phyloP scores from a whole-genome alignment of 1,140 invertebrate species.

The Lepidurus apus region DNA sequence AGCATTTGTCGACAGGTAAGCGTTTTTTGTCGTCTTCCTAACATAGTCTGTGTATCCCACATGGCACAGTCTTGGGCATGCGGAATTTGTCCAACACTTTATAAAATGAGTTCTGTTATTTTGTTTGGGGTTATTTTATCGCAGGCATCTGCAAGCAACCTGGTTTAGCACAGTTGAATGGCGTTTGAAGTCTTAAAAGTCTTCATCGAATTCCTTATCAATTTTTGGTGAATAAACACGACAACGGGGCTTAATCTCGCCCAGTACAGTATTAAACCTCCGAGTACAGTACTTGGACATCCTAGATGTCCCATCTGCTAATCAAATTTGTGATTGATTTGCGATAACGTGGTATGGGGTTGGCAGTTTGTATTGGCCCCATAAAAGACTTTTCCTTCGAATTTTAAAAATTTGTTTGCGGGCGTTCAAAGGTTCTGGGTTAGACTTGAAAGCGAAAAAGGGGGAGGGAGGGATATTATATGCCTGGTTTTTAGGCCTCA shows the following conservation, averaged over 20 bases:
- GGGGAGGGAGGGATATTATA: neutral
- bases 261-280: neutral
- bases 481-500: neutral
- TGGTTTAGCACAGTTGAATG: neutral
- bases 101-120: no score
- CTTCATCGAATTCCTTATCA: no score
- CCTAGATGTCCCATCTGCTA: neutral
- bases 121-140: neutral
- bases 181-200: neutral
- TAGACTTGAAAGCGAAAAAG: neutral
- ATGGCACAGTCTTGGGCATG: no score
- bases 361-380: neutral
- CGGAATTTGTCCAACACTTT: no score
- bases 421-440: neutral
- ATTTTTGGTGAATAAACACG: neutral
- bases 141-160: neutral
- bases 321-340: constrained; percentile 11
- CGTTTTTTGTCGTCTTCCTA: neutral
- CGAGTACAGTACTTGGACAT: neutral
- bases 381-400: neutral
- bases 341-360: neutral
- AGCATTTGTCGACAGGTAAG: constrained; percentile 29
- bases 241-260: neutral
- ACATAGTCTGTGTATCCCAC: no score
- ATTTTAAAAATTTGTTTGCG: constrained; percentile 7